A percentile compares a stretch with the other conserved stretches of the same genome.
Conservation (phyloP, 2,888 invertebrate species). For the Phymatocera aterrima region DNA sequence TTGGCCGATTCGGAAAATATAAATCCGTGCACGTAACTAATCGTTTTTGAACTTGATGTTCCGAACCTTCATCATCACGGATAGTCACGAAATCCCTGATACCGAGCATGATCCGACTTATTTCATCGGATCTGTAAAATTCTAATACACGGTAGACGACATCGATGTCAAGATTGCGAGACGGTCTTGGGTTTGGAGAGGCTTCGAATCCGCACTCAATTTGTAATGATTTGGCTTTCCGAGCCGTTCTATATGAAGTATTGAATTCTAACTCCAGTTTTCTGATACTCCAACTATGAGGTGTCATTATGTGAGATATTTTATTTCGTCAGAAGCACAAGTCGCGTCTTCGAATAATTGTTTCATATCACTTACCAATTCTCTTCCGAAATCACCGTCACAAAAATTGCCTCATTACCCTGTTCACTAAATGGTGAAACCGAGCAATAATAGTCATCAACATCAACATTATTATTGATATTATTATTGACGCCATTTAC, state of each 20-base stretch:
- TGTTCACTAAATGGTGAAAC: no score
- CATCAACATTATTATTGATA: no score
- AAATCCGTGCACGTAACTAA: neutral
- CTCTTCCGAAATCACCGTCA: no score
- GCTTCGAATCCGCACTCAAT: conserved; percentile 42
- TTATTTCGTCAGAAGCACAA: neutral
- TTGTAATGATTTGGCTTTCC: conserved; percentile 45
- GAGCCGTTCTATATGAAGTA: conserved; percentile 39
- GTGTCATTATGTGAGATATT: neutral
- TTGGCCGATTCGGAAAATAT: no score
- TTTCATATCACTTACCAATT: no score
- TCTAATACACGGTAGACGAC: conserved; percentile 19
- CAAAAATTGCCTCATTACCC: no score
- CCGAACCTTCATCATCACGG: conserved; percentile 31
- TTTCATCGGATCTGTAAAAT: conserved; percentile 50
- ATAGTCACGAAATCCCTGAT: conserved; percentile 49
- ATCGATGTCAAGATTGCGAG: conserved; percentile 13
- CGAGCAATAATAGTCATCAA: no score
- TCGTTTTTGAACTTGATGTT: neutral
- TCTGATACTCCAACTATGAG: conserved; percentile 42
- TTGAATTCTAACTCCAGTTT: conserved; percentile 36
- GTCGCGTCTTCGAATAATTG: no score
- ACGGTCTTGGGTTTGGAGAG: conserved; percentile 45
- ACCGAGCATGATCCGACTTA: conserved; percentile 47
- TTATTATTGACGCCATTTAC: no score